Conservation (phyloP, 2,888 invertebrate species). For the Leptinotarsa rubiginosa region DNA sequence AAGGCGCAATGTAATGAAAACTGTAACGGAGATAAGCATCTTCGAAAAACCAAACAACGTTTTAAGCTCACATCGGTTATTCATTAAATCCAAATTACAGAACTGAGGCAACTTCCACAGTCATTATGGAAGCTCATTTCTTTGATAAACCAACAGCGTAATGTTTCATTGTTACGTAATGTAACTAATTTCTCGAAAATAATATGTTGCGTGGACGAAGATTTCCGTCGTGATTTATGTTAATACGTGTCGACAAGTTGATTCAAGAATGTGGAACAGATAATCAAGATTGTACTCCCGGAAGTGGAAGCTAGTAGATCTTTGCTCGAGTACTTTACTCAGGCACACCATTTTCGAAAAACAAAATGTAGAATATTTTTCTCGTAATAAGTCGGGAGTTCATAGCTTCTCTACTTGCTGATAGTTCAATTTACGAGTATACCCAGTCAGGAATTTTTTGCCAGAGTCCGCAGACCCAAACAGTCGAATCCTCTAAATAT, state of each 20-base stretch:
- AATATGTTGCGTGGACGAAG: constrained; percentile 21
- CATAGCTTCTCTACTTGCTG: no score
- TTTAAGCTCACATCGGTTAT: constrained; percentile 12
- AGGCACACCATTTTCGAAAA: no score
- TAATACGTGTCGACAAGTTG: not conserved
- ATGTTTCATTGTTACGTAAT: constrained; percentile 27
- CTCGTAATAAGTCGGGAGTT: no score
- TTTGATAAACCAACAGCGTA: constrained; percentile 13
- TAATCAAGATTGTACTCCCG: not conserved
- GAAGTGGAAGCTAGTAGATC: not conserved
- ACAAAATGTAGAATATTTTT: not conserved
- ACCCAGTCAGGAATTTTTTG: no score
- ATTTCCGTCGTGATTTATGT: constrained; percentile 11
- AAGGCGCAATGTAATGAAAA: constrained; percentile 24
- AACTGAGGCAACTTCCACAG: constrained; percentile 18
- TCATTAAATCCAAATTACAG: constrained; percentile 30
- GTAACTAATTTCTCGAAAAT: constrained; percentile 26
- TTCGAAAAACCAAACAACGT: constrained; percentile 17
- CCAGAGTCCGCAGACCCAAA: no score
- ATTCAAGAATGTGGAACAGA: not conserved
- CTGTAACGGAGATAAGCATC: constrained; percentile 27
- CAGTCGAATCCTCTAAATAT: no score
- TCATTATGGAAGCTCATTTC: constrained; percentile 22
- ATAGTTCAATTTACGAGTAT: no score
- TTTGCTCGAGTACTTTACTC: not conserved